Evolutionary conservation across 2,113 vertebrate species (phyloP).

Genomic region (Chaetorhynchus papuensis): DNA sequence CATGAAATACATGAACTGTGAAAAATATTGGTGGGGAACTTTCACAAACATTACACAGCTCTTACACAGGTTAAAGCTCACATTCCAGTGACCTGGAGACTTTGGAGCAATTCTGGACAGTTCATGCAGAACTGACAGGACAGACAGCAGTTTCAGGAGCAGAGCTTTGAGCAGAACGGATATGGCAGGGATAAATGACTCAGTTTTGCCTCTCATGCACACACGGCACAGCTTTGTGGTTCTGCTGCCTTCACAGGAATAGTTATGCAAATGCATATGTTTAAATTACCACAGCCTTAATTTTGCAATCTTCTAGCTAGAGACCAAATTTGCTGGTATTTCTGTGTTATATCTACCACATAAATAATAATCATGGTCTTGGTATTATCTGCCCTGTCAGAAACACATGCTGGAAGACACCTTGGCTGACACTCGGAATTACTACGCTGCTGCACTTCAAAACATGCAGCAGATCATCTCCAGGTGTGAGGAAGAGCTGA

Average conservation of each 20-base stretch:
- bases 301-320: not conserved
- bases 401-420: constrained; percentile 86
- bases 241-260: not conserved
- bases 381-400: constrained; percentile 66
- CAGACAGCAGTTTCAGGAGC: not conserved
- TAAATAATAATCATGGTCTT: not conserved
- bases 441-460: constrained; percentile 81
- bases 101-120: not conserved
- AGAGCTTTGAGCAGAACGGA: not conserved
- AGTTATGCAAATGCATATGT: not conserved
- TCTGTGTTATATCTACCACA: not conserved
- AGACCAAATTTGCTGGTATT: not conserved
- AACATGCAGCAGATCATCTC: constrained; percentile 79
- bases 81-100: not conserved
- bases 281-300: not conserved
- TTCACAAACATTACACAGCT: not conserved
- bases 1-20: not conserved
- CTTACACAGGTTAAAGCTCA: not conserved
- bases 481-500: constrained; percentile 83
- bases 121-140: not conserved
- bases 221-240: not conserved
- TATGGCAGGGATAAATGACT: not conserved
- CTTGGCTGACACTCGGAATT: constrained; percentile 81
- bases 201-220: not conserved
- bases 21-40: not conserved